Conservation (phyloP, 1,140 invertebrate species). For the Drosophila sp. region DNA sequence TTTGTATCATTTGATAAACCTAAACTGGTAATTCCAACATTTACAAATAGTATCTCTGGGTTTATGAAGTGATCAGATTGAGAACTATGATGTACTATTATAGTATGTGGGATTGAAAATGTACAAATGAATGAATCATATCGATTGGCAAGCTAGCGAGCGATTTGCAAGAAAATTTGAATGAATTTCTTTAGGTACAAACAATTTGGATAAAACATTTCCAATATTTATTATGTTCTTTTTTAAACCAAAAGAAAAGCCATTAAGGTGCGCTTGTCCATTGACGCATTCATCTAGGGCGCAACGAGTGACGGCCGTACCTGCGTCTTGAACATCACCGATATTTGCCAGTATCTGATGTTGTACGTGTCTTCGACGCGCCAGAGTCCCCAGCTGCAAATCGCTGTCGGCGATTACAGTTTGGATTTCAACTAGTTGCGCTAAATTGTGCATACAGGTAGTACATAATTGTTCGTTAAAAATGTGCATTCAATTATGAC, state of each 20-base stretch:
- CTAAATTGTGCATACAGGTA: conserved; percentile 60
- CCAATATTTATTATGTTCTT: conserved; percentile 13
- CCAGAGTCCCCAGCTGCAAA: conserved; percentile 58
- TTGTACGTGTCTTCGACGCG: conserved; percentile 43
- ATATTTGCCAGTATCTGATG: conserved; percentile 38
- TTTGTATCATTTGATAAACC: not conserved
- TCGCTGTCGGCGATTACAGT: conserved; percentile 74
- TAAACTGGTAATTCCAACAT: not conserved
- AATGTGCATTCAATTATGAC: conserved; percentile 7
- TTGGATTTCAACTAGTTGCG: conserved; percentile 83
- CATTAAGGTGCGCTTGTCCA: conserved; percentile 27
- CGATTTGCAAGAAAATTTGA: conserved; percentile 25
- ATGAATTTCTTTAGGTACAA: conserved; percentile 35
- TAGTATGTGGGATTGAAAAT: conserved; percentile 25
- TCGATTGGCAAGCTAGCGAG: conserved; percentile 34
- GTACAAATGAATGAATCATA: conserved; percentile 38
- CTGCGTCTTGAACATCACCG: conserved; percentile 66
- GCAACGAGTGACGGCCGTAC: conserved; percentile 53
- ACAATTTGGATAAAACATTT: conserved; percentile 40
- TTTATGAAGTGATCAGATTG: conserved; percentile 2
- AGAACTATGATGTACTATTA: not conserved
- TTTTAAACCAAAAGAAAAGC: conserved; percentile 37
- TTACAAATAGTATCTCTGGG: not conserved
- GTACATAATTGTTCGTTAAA: conserved; percentile 29
- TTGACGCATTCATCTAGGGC: conserved; percentile 17